Evolutionary conservation across 2,113 vertebrate genomes (phyloP).

Genomic region (Symphodus melops): DNA sequence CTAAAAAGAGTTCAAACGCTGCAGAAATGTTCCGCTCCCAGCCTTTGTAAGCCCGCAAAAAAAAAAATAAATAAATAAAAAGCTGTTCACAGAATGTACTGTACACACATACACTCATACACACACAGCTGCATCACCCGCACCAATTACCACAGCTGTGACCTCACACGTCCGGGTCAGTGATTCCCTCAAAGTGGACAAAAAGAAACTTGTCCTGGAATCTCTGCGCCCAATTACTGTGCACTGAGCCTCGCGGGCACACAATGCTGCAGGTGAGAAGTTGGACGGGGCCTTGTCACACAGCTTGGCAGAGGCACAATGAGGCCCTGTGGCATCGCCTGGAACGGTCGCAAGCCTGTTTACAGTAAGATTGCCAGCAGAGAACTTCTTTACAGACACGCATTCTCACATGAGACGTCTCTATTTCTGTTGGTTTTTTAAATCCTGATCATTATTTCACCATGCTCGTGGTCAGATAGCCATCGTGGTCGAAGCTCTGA

Average conservation of each 20-base stretch:
- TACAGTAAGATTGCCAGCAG: neutral
- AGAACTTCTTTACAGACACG: slow-evolving; percentile 1
- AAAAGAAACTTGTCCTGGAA: slow-evolving; percentile 76
- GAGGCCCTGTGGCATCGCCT: slow-evolving; percentile 57
- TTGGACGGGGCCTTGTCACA: slow-evolving; percentile 58
- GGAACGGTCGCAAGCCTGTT: slow-evolving; percentile 24
- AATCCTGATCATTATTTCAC: neutral
- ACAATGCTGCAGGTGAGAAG: slow-evolving; percentile 82
- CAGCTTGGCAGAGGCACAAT: slow-evolving; percentile 68
- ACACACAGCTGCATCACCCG: slow-evolving; percentile 73
- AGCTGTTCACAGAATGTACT: slow-evolving; percentile 6
- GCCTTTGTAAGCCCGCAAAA: neutral
- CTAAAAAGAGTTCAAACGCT: neutral
- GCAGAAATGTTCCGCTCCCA: slow-evolving; percentile 1
- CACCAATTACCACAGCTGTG: slow-evolving; percentile 74
- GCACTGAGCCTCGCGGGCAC: slow-evolving; percentile 44
- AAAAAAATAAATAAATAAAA: too few relatives aligned
- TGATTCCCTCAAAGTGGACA: slow-evolving; percentile 71
- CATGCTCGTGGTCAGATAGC: neutral
- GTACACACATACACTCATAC: slow-evolving; percentile 41
- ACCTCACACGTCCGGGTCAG: slow-evolving; percentile 81
- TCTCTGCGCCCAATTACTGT: slow-evolving; percentile 75
- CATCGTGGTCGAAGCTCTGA: neutral
- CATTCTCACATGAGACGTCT: neutral
- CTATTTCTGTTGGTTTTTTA: neutral